Evolutionary conservation across 2,797 vertebrate genomes (phyloP), one percentile per base, ranked within the genome.

Genomic region (Chaunax sp.): DNA sequence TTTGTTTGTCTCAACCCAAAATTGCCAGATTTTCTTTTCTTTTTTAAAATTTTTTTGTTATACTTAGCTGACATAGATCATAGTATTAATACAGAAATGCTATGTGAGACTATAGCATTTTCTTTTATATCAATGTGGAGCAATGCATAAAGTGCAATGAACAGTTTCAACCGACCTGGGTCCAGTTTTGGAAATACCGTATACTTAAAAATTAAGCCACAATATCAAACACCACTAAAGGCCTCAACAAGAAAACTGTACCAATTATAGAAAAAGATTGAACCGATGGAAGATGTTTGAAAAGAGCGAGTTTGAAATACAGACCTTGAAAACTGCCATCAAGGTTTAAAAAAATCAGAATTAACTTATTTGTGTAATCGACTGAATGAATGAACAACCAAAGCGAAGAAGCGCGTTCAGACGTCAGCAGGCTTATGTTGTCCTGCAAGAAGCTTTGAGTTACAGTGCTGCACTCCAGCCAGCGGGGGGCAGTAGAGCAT

Each of bases 401-500:
- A n/a, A n/a, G n/a, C n/a, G n/a, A n/a, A n/a, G n/a, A n/a, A 30
- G 5, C 9, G 28, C 2, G 28, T 4, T 30, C 28, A 22, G 12
- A 22, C 19, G 2, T 12, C 3, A 5, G n/a, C 55, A 5, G 26
- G 12, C 10, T 20, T 20, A 19, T 3, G 10, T 4, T 25, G 59
- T 8, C 1, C 44, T 6, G 6, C 30, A 20, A 7, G 15, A 2
- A 2, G 4, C 6, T 16, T n/a, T 10, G 2, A 8, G 18, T 5
- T 45, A 50, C 51, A 63, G 56, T 64, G 7, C 15, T 46, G 22
- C 35, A 72, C 87, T 84, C 88, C 86, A 2, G 53, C 43, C 84
- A 35, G 53, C 2, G 1, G 65, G 68, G 9, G 78, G 83, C 64
- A 37, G 61, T 47, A 72, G 64, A 69, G 89, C 7, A 25, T 61